Evolutionary conservation across 1,140 invertebrate species (phyloP).

Genomic region (Bombus superbus): DNA sequence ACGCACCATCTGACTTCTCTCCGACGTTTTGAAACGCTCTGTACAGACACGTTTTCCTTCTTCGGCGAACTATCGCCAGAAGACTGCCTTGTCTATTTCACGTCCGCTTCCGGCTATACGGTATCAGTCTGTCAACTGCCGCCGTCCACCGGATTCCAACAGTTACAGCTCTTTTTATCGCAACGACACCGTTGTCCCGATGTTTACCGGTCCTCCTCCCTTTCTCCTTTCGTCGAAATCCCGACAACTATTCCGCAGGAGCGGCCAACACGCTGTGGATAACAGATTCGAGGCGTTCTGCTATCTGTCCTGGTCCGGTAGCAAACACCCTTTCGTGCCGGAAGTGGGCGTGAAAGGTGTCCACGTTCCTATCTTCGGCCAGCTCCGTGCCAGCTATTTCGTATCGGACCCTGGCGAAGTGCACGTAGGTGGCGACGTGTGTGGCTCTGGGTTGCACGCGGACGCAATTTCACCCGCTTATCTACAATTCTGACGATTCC

Average conservation of each 20-base stretch:
- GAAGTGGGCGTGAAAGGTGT: constrained; percentile 75
- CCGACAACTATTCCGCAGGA: background rate
- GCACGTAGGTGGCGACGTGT: constrained; percentile 36
- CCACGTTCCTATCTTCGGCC: constrained; percentile 69
- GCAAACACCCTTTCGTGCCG: constrained; percentile 63
- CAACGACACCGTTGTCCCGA: background rate
- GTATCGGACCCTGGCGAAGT: constrained; percentile 52
- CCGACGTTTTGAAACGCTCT: background rate
- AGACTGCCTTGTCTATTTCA: background rate
- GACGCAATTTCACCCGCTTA: constrained; percentile 7
- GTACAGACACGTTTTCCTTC: background rate
- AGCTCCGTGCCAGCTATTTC: constrained; percentile 39
- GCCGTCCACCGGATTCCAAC: constrained; percentile 8
- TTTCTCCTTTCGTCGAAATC: background rate
- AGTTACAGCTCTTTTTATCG: constrained; percentile 32
- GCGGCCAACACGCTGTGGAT: constrained; percentile 13
- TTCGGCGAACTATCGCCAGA: background rate
- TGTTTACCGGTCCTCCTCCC: background rate
- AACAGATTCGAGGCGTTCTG: constrained; percentile 45
- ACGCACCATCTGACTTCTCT: background rate
- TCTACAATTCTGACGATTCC: constrained; percentile 45
- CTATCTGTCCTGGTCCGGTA: constrained; percentile 50
- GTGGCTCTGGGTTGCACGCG: background rate
- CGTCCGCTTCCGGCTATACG: background rate
- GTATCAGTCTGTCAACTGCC: constrained; percentile 21